Base-by-base conservation (phyloP, 2,113 vertebrate species). In the Engystomops pustulosus region DNA sequence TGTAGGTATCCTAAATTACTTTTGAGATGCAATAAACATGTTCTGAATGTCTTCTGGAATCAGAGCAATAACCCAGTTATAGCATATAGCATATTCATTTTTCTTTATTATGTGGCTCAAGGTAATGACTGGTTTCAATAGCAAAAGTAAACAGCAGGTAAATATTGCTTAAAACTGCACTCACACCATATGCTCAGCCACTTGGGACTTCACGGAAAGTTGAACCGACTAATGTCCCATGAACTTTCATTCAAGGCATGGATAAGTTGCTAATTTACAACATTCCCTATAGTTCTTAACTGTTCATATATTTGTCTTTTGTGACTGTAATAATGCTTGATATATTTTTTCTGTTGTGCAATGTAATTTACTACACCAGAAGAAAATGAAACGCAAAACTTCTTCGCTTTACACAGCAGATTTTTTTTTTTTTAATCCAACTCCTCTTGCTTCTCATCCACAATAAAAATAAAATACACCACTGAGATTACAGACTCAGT, bases 391-490 rank as follows among this genome's bases (percentile, higher is more conserved):
- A 84, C 75, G 68, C 60, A 68, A 32, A 84, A 55, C 23, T 11
- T 60, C 75, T n/a, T 53, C 11, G 41, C 72, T 68, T 27, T 84
- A 76, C 44, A 51, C 82, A 53, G 67, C 72, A 55, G 18, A 68
- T 45, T 58, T 83, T 62, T 75, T 45, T 58, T 83, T 62, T 75
- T 75, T 78, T 77, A 78, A 78, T 69, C 32, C 62, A 68, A 76
- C n/a, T 71, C 4, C 18, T 81, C 68, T 60, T 62, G 62, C 72
- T 58, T 79, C 47, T 79, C 80, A 70, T 79, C 80, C 65, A 88
- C 82, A 86, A 85, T 41, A 87, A 84, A 87, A 55, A 79, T 85
- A 86, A 89, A 89, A 83, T 86, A 88, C 45, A 83, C 23, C 45
- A 83, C 74, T 81, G 62, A 86, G 81, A 86, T 86, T 51, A 86